Base-by-base conservation (phyloP, 1,140 invertebrate species). In the Drosophila bipectinata region DNA sequence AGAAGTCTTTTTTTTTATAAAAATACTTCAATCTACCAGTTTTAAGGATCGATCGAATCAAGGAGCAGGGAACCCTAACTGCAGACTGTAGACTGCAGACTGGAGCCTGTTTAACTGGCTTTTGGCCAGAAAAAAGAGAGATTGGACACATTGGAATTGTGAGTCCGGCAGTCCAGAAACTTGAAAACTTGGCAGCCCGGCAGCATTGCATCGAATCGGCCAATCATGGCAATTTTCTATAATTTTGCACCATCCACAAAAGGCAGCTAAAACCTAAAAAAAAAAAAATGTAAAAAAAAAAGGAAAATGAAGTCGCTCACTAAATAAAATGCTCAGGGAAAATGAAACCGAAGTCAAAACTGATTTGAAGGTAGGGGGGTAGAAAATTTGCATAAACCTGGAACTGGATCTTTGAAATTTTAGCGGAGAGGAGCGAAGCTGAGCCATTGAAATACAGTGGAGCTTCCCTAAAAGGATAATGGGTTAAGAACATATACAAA, bases 211-310 rank as follows among this genome's bases (percentile, higher is more conserved):
- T 32, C 48, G 51, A 14, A 44, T 32, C 21, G 51, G 60, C 73
- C 87, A 80, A 90, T 90, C 87, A 90, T 90, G 82, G 82, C 88
- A 90, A 90, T 90, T 90, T 90, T 84, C 61, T 90, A 83, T 90
- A 90, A 90, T 90, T 90, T 90, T 87, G 79, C 73, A 57, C 68
- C 79, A 83, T 83, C 67, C 80, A 12, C 57, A 30, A 62, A 26
- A 72, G 44, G 57, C 69, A 62, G 54, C 63, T 44, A 73, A 59
- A 52, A 58, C 61, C 41, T 44, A 44, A 88, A 88, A 89, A 89
- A 89, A 77, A 90, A 90, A 15, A 15, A 15, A n/a, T 81, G 67
- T 75, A 66, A 75, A 78, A 64, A 80, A 80, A 84, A 83, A 83
- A 69, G 8, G 39, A 34, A 63, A 63, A 56, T 48, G 67, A 71